Evolutionary conservation across 1,140 invertebrate species (phyloP).

Genomic region (Camponotus floridanus): DNA sequence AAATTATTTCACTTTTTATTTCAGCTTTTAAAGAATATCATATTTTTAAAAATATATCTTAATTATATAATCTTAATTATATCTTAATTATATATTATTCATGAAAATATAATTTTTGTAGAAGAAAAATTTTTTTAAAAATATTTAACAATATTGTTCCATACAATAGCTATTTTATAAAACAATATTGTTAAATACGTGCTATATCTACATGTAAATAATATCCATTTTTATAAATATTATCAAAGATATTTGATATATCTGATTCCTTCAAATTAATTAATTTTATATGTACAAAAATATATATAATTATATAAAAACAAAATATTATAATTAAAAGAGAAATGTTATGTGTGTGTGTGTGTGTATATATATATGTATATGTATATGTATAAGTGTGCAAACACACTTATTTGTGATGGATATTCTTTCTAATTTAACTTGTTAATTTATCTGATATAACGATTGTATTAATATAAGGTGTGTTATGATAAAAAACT

Average conservation of each 20-base stretch:
- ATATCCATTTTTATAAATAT: background rate
- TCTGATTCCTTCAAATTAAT: background rate
- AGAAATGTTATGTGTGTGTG: too few relatives aligned
- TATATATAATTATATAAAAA: background rate
- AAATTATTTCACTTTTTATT: background rate
- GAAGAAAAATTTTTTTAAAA: background rate
- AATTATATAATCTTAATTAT: background rate
- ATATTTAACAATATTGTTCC: too few relatives aligned
- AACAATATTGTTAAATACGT: background rate
- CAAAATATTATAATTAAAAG: background rate
- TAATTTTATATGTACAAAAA: background rate
- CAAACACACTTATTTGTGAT: background rate
- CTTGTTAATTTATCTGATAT: background rate
- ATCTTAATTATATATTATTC: background rate
- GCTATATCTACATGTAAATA: too few relatives aligned
- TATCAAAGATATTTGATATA: background rate
- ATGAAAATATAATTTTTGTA: background rate
- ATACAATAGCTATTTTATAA: background rate
- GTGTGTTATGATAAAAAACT: constrained; percentile 8
- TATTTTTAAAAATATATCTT: too few relatives aligned
- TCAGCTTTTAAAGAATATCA: too few relatives aligned
- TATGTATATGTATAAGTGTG: too few relatives aligned
- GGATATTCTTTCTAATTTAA: background rate
- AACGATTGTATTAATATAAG: background rate
- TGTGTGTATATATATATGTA: too few relatives aligned